phyloP scores from a whole-genome alignment of 2,888 invertebrate species.

The Perithous albicinctus region DNA sequence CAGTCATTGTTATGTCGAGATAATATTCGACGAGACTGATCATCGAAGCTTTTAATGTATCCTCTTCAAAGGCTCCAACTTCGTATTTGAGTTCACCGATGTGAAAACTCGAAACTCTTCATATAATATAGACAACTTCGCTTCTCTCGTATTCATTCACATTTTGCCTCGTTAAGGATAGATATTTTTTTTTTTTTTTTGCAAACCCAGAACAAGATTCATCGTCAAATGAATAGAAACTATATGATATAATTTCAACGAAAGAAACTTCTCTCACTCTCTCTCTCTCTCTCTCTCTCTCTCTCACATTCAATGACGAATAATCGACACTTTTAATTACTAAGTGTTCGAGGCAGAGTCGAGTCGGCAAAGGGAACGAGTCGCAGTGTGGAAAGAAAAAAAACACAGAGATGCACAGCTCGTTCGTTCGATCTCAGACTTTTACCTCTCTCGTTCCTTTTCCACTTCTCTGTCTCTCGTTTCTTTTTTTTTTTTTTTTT shows the following conservation, averaged over 20 bases:
- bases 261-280: conserved; percentile 16
- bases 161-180: conserved; percentile 3
- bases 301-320: conserved; percentile 73
- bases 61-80: conserved; percentile 4
- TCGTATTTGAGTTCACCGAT: conserved; percentile 31
- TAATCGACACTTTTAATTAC: conserved; percentile 82
- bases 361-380: conserved; percentile 42
- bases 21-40: neutral
- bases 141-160: conserved; percentile 27
- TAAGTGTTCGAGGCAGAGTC: conserved; percentile 66
- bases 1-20: conserved; percentile 38
- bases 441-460: conserved; percentile 41
- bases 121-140: conserved; percentile 20
- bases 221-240: conserved; percentile 3
- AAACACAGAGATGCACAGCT: conserved; percentile 50
- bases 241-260: conserved; percentile 42
- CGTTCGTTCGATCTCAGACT: conserved; percentile 72
- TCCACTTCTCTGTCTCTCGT: conserved; percentile 4
- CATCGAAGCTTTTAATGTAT: neutral
- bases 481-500: conserved; percentile 8
- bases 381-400: conserved; percentile 19
- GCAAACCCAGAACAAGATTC: conserved; percentile 3
- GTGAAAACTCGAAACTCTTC: conserved; percentile 36
- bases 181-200: neutral
- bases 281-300: conserved; percentile 44